These are phyloP conservation scores for Rhinella marina DNA, from an alignment of 2,797 vertebrate species.

Conservation along the genomic window DNA sequence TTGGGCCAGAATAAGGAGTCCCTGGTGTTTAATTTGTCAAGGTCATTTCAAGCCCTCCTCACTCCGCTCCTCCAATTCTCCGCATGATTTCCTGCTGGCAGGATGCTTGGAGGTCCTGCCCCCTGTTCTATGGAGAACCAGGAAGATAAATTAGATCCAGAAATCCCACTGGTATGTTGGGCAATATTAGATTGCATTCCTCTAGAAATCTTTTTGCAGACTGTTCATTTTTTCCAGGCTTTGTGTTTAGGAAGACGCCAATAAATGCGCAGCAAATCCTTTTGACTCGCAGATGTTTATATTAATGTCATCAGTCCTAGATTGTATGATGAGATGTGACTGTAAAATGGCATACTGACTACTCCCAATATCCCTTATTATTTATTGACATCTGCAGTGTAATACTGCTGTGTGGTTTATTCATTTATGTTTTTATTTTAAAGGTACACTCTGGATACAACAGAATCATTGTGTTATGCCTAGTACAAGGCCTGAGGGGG, in stretches of 20 bases:
- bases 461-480: too few species aligned
- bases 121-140: background rate
- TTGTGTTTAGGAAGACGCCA: background rate
- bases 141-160: background rate
- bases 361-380: background rate
- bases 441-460: too few species aligned
- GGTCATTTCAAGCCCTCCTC: background rate
- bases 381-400: too few species aligned
- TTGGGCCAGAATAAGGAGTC: background rate
- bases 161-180: constrained; percentile 22
- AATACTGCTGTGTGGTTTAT: too few species aligned
- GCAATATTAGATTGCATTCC: constrained; percentile 9
- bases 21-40: background rate
- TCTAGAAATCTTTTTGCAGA: constrained; percentile 1
- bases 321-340: background rate
- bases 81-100: background rate
- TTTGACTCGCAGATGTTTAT: background rate
- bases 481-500: too few species aligned
- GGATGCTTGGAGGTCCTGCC: background rate
- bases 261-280: background rate
- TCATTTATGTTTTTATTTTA: too few species aligned
- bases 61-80: background rate
- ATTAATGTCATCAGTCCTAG: background rate
- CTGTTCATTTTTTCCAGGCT: background rate
- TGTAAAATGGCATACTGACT: background rate